These are phyloP conservation scores for Pyrocoelia pectoralis DNA, from an alignment of 2,888 invertebrate species.

Conservation along the genomic window DNA sequence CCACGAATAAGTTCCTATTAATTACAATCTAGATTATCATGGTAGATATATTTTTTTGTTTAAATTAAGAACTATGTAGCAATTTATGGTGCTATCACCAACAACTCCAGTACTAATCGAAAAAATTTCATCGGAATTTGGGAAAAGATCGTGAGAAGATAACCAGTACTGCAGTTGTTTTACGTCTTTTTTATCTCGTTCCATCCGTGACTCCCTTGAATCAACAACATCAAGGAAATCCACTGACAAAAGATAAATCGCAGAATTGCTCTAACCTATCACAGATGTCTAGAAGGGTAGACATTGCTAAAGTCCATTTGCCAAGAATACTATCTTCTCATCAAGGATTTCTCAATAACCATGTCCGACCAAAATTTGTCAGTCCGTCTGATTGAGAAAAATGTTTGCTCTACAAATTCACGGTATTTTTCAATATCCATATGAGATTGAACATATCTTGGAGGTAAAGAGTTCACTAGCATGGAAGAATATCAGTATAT, in stretches of 20 bases:
- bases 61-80: no score
- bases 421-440: neutral
- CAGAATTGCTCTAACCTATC: neutral
- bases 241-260: neutral
- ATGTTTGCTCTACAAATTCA: neutral
- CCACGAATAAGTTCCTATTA: no score
- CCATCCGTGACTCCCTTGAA: neutral
- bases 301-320: constrained; percentile 12
- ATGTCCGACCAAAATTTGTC: neutral
- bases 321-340: constrained; percentile 5
- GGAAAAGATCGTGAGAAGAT: neutral
- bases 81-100: constrained; percentile 1
- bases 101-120: constrained; percentile 11
- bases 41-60: no score
- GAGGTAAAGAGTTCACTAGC: neutral
- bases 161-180: neutral
- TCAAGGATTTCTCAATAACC: neutral
- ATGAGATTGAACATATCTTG: neutral
- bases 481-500: neutral
- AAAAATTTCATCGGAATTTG: neutral
- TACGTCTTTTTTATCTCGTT: neutral
- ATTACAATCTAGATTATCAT: no score
- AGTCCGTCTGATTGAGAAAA: neutral
- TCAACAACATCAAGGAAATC: neutral
- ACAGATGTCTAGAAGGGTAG: neutral